Percentiles rank a stretch among this genome's conserved stretches.
These are phyloP conservation scores for Tyrannus savana DNA, from an alignment of 2,113 vertebrate species.

Conservation along the genomic window DNA sequence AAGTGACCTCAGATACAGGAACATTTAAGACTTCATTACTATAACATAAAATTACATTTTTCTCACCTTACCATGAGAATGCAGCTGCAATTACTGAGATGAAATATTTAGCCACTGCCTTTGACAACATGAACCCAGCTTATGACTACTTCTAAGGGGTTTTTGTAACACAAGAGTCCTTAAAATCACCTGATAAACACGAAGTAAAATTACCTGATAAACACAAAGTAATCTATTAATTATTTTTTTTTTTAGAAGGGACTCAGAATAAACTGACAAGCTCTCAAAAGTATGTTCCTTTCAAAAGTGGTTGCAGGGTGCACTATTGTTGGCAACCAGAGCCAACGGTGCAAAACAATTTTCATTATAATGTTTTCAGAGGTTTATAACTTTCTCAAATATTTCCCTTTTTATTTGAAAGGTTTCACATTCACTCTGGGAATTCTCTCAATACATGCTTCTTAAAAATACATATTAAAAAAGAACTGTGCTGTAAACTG, in stretches of 20 bases:
- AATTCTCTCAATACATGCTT: not conserved
- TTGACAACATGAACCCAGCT: not conserved
- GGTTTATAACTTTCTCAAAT: not conserved
- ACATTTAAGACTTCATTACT: not conserved
- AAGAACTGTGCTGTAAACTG: not conserved
- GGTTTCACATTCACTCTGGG: not conserved
- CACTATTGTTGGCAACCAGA: not conserved
- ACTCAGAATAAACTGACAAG: not conserved
- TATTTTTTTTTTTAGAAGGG: not conserved
- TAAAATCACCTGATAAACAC: not conserved
- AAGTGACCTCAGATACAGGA: not conserved
- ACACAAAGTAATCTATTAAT: not conserved
- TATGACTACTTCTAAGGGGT: not conserved
- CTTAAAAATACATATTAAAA: not conserved
- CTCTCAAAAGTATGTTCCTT: not conserved
- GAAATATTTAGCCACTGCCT: not conserved
- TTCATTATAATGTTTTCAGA: not conserved
- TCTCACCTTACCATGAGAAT: not conserved
- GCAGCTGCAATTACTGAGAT: not conserved
- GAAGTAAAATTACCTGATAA: not conserved
- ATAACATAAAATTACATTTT: not conserved
- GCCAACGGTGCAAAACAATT: not conserved
- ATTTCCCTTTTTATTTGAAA: not conserved
- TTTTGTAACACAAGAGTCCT: not conserved
- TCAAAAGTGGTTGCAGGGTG: not conserved